These are phyloP conservation scores for zebrafish (Danio rerio) DNA, from an alignment of 2,113 vertebrate species.

Conservation along the genomic window GRCz12tu NC_133178.1:3957001-3957500, in stretches of 20 bases:
- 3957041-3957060: conserved; percentile 69
- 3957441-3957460: no score
- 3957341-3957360: no score
- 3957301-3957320: no score
- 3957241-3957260: not conserved
- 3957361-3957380: no score
- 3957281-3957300: no score
- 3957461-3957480: no score
- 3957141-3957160: conserved; percentile 69
- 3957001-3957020: conserved; percentile 82
- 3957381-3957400: no score
- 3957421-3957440: no score
- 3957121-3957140: conserved; percentile 58
- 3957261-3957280: no score
- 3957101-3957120: conserved; percentile 45
- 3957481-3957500: no score
- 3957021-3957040: conserved; percentile 81
- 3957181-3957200: conserved; percentile 60
- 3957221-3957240: conserved; percentile 57
- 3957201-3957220: conserved; percentile 72
- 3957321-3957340: no score
- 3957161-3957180: conserved; percentile 34
- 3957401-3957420: no score
- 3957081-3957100: conserved; percentile 36
- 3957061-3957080: conserved; percentile 50